These are phyloP conservation scores for Drosophila asahinai DNA, from an alignment of 1,140 invertebrate genomes.

Conservation along the genomic window DNA sequence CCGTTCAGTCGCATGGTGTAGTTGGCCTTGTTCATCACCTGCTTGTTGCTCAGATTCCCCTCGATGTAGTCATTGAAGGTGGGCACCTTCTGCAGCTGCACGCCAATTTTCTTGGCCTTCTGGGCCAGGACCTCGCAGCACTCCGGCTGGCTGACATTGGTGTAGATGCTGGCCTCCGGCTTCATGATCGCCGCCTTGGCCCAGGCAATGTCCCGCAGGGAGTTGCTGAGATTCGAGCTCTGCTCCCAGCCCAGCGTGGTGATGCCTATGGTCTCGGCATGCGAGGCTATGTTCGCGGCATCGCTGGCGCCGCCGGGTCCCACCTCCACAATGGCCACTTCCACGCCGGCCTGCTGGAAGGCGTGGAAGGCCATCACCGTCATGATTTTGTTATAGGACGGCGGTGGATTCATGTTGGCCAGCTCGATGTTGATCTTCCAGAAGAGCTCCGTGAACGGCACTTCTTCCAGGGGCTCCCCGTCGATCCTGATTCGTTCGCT, in stretches of 20 bases:
- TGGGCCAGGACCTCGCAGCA: slow-evolving; percentile 90
- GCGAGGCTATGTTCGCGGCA: slow-evolving; percentile 95
- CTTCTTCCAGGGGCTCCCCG: slow-evolving; percentile 91
- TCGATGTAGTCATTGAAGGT: slow-evolving; percentile 44
- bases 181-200: slow-evolving; percentile 99
- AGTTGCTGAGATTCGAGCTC: slow-evolving; percentile 92
- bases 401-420: slow-evolving; percentile 89
- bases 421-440: slow-evolving; percentile 90
- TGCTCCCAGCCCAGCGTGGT: slow-evolving; percentile 94
- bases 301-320: slow-evolving; percentile 98
- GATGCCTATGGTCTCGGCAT: slow-evolving; percentile 94
- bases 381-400: slow-evolving; percentile 97
- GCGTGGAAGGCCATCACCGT: slow-evolving; percentile 96
- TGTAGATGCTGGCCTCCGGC: slow-evolving; percentile 89
- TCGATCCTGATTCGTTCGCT: slow-evolving; percentile 97
- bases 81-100: slow-evolving; percentile 78
- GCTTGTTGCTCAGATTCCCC: slow-evolving; percentile 33
- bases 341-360: slow-evolving; percentile 93
- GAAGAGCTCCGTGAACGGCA: slow-evolving; percentile 93
- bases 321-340: slow-evolving; percentile 98
- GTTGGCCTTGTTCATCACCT: slow-evolving; percentile 50
- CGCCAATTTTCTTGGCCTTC: slow-evolving; percentile 89
- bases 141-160: slow-evolving; percentile 88
- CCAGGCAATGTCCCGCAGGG: slow-evolving; percentile 95
- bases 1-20: slow-evolving; percentile 88